phyloP scores from a whole-genome alignment of 2,888 invertebrate genomes.

The Rhagium mordax region DNA sequence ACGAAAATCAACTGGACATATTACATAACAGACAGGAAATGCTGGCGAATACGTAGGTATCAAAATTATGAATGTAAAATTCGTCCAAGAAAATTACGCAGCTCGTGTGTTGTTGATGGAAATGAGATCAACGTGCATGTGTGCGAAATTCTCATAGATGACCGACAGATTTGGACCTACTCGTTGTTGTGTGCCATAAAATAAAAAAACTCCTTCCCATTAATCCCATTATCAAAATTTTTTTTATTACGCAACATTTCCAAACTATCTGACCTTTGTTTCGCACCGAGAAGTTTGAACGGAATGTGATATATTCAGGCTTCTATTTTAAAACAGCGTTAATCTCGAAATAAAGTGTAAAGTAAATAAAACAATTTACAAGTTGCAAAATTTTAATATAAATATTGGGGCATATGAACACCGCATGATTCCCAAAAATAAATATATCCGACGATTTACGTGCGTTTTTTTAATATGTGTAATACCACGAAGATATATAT shows the following conservation, averaged over 20 bases:
- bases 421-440: slow-evolving; percentile 4
- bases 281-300: not conserved
- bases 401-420: not conserved
- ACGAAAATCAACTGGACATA: too few relatives aligned
- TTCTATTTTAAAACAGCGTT: not conserved
- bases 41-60: too few relatives aligned
- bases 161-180: too few relatives aligned
- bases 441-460: not conserved
- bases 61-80: too few relatives aligned
- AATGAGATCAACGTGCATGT: too few relatives aligned
- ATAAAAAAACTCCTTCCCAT: too few relatives aligned
- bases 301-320: not conserved
- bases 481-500: not conserved
- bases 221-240: too few relatives aligned
- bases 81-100: too few relatives aligned
- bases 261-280: not conserved
- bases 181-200: too few relatives aligned
- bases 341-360: slow-evolving; percentile 15
- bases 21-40: too few relatives aligned
- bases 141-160: too few relatives aligned
- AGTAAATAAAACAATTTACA: slow-evolving; percentile 6
- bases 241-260: not conserved
- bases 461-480: not conserved
- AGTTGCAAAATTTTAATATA: slow-evolving; percentile 1
- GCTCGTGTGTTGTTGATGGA: too few relatives aligned